phyloP scores from a whole-genome alignment of 1,140 invertebrate species.

The Macrosteles quadrilineatus region DNA sequence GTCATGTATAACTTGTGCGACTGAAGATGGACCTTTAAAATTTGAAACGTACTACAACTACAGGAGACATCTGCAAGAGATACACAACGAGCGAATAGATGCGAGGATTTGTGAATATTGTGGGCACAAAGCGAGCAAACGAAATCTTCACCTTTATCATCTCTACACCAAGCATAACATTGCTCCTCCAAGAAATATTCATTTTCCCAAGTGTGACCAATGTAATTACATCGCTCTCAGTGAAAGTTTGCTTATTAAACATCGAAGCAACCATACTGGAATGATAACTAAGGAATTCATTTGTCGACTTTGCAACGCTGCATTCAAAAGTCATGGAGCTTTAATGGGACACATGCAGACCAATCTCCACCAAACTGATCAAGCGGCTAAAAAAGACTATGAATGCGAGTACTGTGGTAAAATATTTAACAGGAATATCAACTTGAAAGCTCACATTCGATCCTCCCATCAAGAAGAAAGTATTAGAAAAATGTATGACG shows the following conservation, averaged over 20 bases:
- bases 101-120: constrained; percentile 80
- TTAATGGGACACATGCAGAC: constrained; percentile 58
- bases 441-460: constrained; percentile 68
- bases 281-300: constrained; percentile 42
- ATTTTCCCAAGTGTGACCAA: constrained; percentile 72
- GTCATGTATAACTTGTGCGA: constrained; percentile 67
- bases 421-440: constrained; percentile 61
- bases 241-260: constrained; percentile 64
- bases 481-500: constrained; percentile 37
- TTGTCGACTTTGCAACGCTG: constrained; percentile 54
- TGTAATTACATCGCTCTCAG: constrained; percentile 75
- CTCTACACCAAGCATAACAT: constrained; percentile 78
- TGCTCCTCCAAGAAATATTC: constrained; percentile 66
- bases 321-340: constrained; percentile 53
- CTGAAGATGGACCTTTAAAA: constrained; percentile 62
- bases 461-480: constrained; percentile 59
- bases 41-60: constrained; percentile 77
- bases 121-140: constrained; percentile 72
- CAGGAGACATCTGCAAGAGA: constrained; percentile 75
- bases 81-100: constrained; percentile 79
- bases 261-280: constrained; percentile 49
- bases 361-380: constrained; percentile 57
- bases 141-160: constrained; percentile 77
- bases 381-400: constrained; percentile 51
- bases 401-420: constrained; percentile 70